A percentile compares a stretch with the other conserved stretches of the same genome.
phyloP scores from a whole-genome alignment of 2,888 invertebrate species.

The Apotomis capreana region DNA sequence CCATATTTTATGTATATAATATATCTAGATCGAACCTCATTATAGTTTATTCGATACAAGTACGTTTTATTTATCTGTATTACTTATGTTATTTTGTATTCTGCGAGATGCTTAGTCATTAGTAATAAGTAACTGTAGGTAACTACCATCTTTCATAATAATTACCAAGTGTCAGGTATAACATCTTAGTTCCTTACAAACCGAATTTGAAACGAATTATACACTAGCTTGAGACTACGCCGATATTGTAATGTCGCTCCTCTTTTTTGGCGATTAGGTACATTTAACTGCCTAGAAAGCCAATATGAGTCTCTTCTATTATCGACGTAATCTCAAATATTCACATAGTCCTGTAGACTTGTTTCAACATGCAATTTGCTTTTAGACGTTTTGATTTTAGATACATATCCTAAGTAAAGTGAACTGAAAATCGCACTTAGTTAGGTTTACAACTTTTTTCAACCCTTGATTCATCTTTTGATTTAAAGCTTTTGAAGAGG shows the following conservation, averaged over 20 bases:
- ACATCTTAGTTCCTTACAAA: background rate
- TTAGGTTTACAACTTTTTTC: background rate
- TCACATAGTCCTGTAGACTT: conserved; percentile 1
- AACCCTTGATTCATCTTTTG: background rate
- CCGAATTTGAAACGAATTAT: background rate
- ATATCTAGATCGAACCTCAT: conserved; percentile 14
- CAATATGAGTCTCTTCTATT: background rate
- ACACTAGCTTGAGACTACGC: background rate
- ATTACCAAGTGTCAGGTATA: background rate
- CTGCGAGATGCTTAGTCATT: conserved; percentile 8
- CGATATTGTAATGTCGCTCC: background rate
- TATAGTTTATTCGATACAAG: conserved; percentile 18
- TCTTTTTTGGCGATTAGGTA: too few relatives aligned
- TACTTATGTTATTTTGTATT: conserved; percentile 8
- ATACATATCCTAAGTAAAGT: background rate
- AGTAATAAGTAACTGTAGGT: background rate
- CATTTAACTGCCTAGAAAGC: too few relatives aligned
- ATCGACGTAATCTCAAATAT: background rate
- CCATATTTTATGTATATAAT: conserved; percentile 10
- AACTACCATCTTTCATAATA: background rate
- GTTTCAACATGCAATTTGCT: conserved; percentile 1
- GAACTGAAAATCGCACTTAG: background rate
- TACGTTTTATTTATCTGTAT: background rate
- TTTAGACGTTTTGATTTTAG: conserved; percentile 1
- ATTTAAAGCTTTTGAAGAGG: background rate